phyloP scores from a whole-genome alignment of 2,797 vertebrate genomes.

The Macropodus opercularis region DNA sequence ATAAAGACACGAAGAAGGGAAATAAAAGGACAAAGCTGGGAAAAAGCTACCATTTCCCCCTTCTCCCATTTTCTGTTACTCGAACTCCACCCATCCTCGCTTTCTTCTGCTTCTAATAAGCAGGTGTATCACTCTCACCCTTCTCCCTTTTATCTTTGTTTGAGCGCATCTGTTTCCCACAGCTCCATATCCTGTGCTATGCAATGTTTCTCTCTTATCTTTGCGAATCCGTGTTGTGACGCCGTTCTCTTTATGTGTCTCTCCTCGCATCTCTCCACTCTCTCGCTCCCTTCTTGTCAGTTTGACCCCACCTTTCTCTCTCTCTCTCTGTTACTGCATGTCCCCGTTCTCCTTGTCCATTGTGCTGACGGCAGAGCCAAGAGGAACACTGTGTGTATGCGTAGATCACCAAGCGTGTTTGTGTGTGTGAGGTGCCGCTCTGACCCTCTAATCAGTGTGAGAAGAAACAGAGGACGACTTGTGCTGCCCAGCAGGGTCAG shows the following conservation, averaged over 20 bases:
- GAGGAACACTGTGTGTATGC: constrained; percentile 50
- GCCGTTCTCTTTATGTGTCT: constrained; percentile 56
- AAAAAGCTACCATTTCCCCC: constrained; percentile 39
- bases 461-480: constrained; percentile 87
- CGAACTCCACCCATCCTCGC: constrained; percentile 52
- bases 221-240: constrained; percentile 57
- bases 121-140: constrained; percentile 56
- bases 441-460: constrained; percentile 84
- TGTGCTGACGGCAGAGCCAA: constrained; percentile 76
- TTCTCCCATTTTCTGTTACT: constrained; percentile 53
- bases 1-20: constrained; percentile 39
- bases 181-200: constrained; percentile 62
- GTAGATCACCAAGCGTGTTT: constrained; percentile 27
- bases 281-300: constrained; percentile 40
- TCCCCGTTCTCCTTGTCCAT: constrained; percentile 77
- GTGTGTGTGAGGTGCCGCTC: constrained; percentile 68
- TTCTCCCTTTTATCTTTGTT: constrained; percentile 65
- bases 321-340: constrained; percentile 62
- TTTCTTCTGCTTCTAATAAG: constrained; percentile 66
- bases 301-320: constrained; percentile 58
- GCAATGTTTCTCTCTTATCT: constrained; percentile 66
- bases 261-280: constrained; percentile 45
- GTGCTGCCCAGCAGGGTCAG: constrained; percentile 82
- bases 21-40: constrained; percentile 51
- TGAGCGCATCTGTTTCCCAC: constrained; percentile 59